Evolutionary conservation across 2,888 invertebrate species (phyloP).

Genomic region (Gryllus longicercus): DNA sequence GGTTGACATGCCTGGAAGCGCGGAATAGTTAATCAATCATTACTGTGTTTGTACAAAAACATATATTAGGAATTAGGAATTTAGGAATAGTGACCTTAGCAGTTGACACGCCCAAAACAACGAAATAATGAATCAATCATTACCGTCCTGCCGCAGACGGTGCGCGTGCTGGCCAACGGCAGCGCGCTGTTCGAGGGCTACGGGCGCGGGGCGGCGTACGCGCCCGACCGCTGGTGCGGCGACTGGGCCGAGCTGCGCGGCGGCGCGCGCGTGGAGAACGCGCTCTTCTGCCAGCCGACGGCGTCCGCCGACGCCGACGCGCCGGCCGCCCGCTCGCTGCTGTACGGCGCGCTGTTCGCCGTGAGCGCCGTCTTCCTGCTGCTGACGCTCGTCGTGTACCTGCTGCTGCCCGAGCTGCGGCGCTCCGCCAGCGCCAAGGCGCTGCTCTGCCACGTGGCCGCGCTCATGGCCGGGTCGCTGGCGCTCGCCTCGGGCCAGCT

Average conservation of each 20-base stretch:
- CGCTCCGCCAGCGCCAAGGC: neutral
- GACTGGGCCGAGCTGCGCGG: neutral
- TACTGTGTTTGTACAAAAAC: no score
- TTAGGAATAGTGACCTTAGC: no score
- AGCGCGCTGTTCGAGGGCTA: neutral
- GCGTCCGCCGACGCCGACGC: neutral
- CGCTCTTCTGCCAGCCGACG: neutral
- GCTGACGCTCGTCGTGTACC: slow-evolving; percentile 6
- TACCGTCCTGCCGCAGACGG: no score
- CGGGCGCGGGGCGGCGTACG: neutral
- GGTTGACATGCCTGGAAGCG: no score
- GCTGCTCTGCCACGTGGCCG: neutral
- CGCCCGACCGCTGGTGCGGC: neutral
- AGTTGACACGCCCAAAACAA: no score
- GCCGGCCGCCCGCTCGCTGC: neutral
- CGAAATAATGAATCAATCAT: no score
- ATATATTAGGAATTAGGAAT: no score
- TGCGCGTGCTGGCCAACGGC: neutral
- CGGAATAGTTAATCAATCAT: no score
- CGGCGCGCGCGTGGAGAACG: neutral
- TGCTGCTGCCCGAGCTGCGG: slow-evolving; percentile 21
- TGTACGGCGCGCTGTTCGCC: neutral
- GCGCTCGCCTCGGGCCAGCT: neutral
- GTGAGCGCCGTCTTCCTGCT: slow-evolving; percentile 20
- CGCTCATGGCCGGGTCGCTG: neutral